Evolutionary conservation across 2,888 invertebrate genomes (phyloP), one percentile per base, ranked within the genome.

Genomic region (Cremastinae sp.): DNA sequence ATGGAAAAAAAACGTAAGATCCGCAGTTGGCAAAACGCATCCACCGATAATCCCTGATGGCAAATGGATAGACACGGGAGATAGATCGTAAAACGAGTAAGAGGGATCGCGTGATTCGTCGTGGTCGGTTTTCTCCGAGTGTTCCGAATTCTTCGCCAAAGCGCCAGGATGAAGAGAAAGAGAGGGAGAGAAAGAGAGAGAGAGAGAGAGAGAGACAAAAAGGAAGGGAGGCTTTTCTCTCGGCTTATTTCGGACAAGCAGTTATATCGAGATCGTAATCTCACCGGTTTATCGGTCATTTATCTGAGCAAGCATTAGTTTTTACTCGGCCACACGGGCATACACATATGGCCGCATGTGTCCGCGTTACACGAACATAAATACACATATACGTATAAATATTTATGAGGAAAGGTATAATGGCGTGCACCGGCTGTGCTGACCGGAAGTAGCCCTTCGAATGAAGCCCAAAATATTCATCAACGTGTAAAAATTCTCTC

Each of bases 301-400:
- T 89, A 89, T 89, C 89, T 88, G 88, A 83, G 86, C 88, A 86
- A 87, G 89, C 89, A 89, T 89, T 89, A 88, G 88, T 88, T 89
- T 89, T 88, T 88, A 87, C 87, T 84, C 84, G 85, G 83, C 86
- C 75, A 22, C 20, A 12, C 51, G n/a, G n/a, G n/a, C n/a, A n/a
- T n/a, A 22, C 38, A 43, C n/a, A 41, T 10, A 20, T 49, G 9
- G 12, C 41, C 10, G 34, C 10, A 22, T 22, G 53, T 28, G 28
- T 12, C n/a, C 12, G 28, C 5, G n/a, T 28, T 22, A 28, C n/a
- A 53, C 43, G 53, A n/a, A 28, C 5, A 28, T 28, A 28, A 28
- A 49, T 14, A 49, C n/a, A 12, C 28, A 9, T 12, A 38, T 51
- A 51, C 14, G 12, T 20, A 20, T 16, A 61, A 45, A 38, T 14